Percentiles rank a stretch among this genome's conserved stretches.
Evolutionary conservation across 37 sponge, comb jelly and placozoan species (phyloP).

Genomic region (Tethya wilhelma): DNA sequence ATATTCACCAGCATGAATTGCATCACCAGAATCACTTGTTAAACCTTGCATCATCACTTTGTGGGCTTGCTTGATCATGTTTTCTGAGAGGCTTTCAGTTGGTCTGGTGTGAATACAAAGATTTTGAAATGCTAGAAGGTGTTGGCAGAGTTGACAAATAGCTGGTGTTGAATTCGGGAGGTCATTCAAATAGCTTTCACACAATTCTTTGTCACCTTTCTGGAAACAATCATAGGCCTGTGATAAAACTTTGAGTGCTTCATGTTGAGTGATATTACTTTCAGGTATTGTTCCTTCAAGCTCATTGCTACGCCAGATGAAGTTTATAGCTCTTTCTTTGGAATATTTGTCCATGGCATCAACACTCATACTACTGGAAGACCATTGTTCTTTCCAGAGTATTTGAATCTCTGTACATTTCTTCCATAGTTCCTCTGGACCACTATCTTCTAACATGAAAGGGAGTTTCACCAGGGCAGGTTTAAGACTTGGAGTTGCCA

Average conservation of each 20-base stretch:
- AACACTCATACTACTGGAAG: not conserved
- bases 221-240: not conserved
- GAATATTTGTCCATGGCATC: not conserved
- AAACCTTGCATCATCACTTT: slow-evolving; percentile 6
- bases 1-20: not conserved
- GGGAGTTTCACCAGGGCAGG: not conserved
- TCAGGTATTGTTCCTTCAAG: slow-evolving; percentile 12
- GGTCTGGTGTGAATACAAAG: not conserved
- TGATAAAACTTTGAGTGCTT: not conserved
- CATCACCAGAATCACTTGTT: not conserved
- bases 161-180: not conserved
- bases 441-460: not conserved
- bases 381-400: not conserved
- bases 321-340: not conserved
- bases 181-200: not conserved
- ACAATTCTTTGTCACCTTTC: no score
- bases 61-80: slow-evolving; percentile 15
- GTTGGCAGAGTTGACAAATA: not conserved
- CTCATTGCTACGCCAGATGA: slow-evolving; percentile 1
- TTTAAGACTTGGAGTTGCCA: no score
- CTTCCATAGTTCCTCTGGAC: not conserved
- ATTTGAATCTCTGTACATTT: not conserved
- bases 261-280: not conserved
- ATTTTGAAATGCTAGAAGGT: not conserved
- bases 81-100: not conserved